Evolutionary conservation across 30 jellyfish, hydroid and myxozoan species (phyloP), one percentile per base, ranked within the genome.

Genomic region (Aurelia sp.): DNA sequence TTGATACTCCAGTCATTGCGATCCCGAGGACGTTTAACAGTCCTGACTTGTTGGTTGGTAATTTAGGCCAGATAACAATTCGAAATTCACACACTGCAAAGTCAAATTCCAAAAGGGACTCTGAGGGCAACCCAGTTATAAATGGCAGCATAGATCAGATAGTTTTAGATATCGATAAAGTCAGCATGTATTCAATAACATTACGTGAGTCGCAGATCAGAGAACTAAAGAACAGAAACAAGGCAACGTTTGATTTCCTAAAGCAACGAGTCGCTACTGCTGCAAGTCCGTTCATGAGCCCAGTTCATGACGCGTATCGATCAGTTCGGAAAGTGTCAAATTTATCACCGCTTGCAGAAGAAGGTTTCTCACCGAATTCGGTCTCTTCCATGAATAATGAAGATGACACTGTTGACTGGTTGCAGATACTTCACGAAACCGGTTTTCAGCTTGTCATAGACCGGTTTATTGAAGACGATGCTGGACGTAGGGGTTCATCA

Each of bases 1-100:
- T 89, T 12, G 94, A 96, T 19, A 76, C 98, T 12, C 99, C 99
- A 1, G 99, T 96, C 8, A 96, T 96, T 18, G 92, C 91, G 50
- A 30, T 96, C 17, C 99, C 99, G 35, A 68, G 91, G 81, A 74
- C 66, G 53, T 78, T 61, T 22, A 79, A 84, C 66, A 89, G 98
- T 63, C 71, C 75, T 15, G 97, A 87, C 1, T 48, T 96, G 21
- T 84, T 96, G 18, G 97, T 96, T 31, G 98, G 96, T 4, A 82
- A 96, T 68, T 70, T 96, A 19, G 99, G 99, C n/a, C 87, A 85
- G 60, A 96, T 96, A 16, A 52, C 96, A 5, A 41, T 96, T 15
- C 90, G 91, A 19, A 96, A 96, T 64, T 17, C 64, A 40, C 91
- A 86, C 38, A 51, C 85, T 15, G 51, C 73, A 48, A 88, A 72